Conservation (phyloP, 37 sponge, comb jelly and placozoan genomes). For the Crambe crambe region DNA sequence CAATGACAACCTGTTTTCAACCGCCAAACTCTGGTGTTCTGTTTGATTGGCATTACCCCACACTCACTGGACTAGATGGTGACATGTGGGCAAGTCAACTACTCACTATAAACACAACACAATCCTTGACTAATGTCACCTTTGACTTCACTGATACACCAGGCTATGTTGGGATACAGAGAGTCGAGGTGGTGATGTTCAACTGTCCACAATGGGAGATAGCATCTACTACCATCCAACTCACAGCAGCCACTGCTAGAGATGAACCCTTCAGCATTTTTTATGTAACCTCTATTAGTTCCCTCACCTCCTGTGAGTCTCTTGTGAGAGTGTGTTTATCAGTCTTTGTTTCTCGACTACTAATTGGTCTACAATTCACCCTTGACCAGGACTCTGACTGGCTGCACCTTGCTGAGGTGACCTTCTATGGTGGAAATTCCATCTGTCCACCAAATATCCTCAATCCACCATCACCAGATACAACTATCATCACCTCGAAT, state of each 20-base stretch:
- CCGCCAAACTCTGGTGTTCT: no score
- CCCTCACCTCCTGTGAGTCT: not conserved
- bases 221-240: not conserved
- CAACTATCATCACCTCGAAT: no score
- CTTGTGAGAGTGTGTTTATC: not conserved
- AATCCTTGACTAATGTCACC: not conserved
- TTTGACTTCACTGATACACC: not conserved
- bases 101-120: not conserved
- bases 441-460: not conserved
- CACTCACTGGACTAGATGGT: no score
- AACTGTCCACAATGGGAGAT: not conserved
- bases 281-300: no score
- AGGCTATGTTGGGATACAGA: not conserved
- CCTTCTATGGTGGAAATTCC: not conserved
- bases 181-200: not conserved
- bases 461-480: not conserved
- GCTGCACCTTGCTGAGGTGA: not conserved
- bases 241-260: no score
- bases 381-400: not conserved
- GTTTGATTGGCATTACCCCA: no score
- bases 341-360: not conserved
- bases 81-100: not conserved
- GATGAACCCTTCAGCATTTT: not conserved
- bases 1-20: no score
- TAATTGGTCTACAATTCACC: not conserved